phyloP scores from a whole-genome alignment of 2,888 invertebrate genomes.

The Thera britannica region DNA sequence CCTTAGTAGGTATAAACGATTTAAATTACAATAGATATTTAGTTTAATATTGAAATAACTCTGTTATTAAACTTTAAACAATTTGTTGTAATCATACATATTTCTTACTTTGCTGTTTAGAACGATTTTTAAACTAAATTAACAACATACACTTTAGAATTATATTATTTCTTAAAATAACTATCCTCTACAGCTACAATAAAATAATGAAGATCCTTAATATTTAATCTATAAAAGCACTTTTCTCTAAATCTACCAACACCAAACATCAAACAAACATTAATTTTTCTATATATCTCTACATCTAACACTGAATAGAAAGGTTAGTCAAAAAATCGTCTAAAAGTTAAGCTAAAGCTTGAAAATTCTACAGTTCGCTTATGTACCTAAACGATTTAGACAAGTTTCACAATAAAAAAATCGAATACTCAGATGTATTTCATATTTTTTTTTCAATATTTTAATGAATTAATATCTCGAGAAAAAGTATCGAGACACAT shows the following conservation, averaged over 20 bases:
- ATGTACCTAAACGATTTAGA: constrained; percentile 56
- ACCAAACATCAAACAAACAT: constrained; percentile 80
- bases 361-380: constrained; percentile 62
- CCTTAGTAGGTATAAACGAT: constrained; percentile 5
- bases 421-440: constrained; percentile 42
- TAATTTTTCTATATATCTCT: constrained; percentile 46
- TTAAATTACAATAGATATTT: background rate
- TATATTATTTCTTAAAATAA: constrained; percentile 33
- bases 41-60: constrained; percentile 16
- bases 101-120: constrained; percentile 46
- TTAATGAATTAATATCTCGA: constrained; percentile 53
- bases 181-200: constrained; percentile 41
- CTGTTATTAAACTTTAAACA: constrained; percentile 22
- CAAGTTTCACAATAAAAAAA: constrained; percentile 46
- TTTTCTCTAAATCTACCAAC: constrained; percentile 75
- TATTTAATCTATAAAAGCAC: constrained; percentile 77
- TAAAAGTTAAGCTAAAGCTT: constrained; percentile 75
- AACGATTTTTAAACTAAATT: constrained; percentile 37
- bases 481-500: constrained; percentile 66
- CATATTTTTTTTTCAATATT: constrained; percentile 4
- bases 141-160: constrained; percentile 36
- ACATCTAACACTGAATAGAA: constrained; percentile 55
- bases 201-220: constrained; percentile 48
- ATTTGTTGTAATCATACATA: constrained; percentile 8
- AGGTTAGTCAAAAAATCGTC: constrained; percentile 59